phyloP scores from a whole-genome alignment of 2,888 invertebrate genomes.

The Ecliptopera silaceata region DNA sequence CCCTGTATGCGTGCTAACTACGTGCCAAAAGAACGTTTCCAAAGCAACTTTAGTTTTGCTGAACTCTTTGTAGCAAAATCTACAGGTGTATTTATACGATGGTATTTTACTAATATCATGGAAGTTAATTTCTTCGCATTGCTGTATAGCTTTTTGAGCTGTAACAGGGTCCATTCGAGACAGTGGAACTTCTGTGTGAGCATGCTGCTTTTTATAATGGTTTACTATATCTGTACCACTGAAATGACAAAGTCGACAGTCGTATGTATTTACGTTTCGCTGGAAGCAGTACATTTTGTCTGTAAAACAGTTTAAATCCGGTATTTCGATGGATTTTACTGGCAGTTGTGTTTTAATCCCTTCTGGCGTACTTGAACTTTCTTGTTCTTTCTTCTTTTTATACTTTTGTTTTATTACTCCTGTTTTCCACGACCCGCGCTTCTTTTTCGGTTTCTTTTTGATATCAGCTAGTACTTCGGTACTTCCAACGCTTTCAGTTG shows the following conservation, averaged over 20 bases:
- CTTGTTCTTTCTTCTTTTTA: conserved; percentile 58
- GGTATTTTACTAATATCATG: conserved; percentile 59
- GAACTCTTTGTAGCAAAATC: conserved; percentile 72
- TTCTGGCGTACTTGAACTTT: neutral
- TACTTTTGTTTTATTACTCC: conserved; percentile 69
- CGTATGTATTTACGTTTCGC: conserved; percentile 61
- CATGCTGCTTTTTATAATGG: conserved; percentile 86
- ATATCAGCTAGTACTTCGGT: conserved; percentile 54
- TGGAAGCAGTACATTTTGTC: conserved; percentile 73
- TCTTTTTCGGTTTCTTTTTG: conserved; percentile 63
- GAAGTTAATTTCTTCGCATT: conserved; percentile 73
- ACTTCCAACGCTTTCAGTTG: conserved; percentile 59
- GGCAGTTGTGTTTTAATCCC: neutral
- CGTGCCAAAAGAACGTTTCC: conserved; percentile 87
- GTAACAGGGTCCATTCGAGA: conserved; percentile 81
- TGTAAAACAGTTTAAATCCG: conserved; percentile 61
- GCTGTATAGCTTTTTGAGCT: conserved; percentile 81
- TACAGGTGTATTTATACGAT: conserved; percentile 65
- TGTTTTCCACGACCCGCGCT: conserved; percentile 61
- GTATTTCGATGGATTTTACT: conserved; percentile 38
- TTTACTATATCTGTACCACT: conserved; percentile 84
- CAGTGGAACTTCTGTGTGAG: conserved; percentile 85
- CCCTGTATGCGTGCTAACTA: conserved; percentile 88
- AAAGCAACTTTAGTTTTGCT: conserved; percentile 49
- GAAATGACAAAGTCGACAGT: conserved; percentile 85